Conservation (phyloP, 2,113 vertebrate genomes). For the Opisthocomus hoazin region DNA sequence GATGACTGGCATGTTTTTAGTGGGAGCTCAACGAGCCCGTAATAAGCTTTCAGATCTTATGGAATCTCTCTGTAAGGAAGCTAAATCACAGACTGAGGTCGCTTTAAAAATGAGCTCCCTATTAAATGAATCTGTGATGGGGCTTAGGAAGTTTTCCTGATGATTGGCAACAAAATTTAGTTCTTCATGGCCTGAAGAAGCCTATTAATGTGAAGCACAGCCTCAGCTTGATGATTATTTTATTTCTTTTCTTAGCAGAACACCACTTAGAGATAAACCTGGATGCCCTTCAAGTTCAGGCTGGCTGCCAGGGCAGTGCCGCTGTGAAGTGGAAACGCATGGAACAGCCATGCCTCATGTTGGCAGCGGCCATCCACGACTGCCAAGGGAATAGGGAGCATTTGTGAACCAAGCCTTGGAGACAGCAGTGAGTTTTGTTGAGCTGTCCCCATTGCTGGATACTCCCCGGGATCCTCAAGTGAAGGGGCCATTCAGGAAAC, state of each 20-base stretch:
- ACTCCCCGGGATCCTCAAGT: not conserved
- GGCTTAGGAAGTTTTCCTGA: not conserved
- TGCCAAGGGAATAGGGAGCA: not conserved
- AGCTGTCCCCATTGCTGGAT: not conserved
- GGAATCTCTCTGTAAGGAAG: not conserved
- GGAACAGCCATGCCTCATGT: not conserved
- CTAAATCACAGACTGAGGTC: not conserved
- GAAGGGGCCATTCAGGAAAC: not conserved
- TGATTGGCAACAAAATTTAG: not conserved
- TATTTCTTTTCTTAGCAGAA: not conserved
- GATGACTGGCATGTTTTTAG: not conserved
- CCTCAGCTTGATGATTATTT: not conserved
- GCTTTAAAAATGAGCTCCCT: not conserved
- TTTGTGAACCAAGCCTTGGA: not conserved
- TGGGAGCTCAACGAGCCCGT: not conserved
- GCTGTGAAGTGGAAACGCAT: not conserved
- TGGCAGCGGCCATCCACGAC: fast-evolving
- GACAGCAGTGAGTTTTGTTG: not conserved
- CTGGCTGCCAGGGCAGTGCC: not conserved
- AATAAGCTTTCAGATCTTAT: not conserved
- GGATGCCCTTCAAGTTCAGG: not conserved
- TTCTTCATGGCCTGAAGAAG: not conserved
- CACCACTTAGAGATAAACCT: not conserved
- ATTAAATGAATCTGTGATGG: not conserved
- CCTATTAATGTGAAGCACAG: not conserved